A percentile compares a stretch with the other conserved stretches of the same genome.
phyloP scores from a whole-genome alignment of 2,113 vertebrate species.

The Ammodytes dubius region DNA sequence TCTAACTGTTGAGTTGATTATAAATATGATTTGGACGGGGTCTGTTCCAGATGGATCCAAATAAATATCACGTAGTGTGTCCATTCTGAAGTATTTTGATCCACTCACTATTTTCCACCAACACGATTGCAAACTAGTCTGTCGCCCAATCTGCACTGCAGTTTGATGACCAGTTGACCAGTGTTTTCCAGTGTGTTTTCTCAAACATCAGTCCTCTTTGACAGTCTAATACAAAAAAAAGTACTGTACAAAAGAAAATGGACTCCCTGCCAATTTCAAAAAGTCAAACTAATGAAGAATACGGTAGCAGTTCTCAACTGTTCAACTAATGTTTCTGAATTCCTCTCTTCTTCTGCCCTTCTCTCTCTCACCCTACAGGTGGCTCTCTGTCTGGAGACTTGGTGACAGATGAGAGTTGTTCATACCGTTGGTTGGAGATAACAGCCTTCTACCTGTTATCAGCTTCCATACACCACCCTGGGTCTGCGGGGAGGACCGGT shows the following conservation, averaged over 20 bases:
- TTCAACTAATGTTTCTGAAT: background rate
- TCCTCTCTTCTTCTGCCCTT: background rate
- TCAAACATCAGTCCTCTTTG: background rate
- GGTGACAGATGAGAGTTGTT: conserved; percentile 88
- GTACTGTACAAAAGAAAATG: background rate
- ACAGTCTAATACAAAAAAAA: too few relatives aligned
- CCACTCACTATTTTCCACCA: too few relatives aligned
- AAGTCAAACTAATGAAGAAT: background rate
- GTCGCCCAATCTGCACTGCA: background rate
- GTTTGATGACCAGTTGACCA: background rate
- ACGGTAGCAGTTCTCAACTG: background rate
- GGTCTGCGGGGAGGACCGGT: conserved; percentile 88
- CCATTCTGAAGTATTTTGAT: too few relatives aligned
- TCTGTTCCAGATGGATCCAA: too few relatives aligned
- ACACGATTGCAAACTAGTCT: too few relatives aligned
- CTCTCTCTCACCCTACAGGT: conserved; percentile 76
- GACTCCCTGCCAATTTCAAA: background rate
- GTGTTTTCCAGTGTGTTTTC: background rate
- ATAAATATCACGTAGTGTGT: too few relatives aligned
- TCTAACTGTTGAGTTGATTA: too few relatives aligned
- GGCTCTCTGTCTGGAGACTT: conserved; percentile 84
- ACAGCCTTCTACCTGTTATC: conserved; percentile 90
- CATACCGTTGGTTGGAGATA: conserved; percentile 91
- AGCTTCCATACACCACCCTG: conserved; percentile 90
- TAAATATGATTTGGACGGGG: too few relatives aligned